Evolutionary conservation across 1,140 invertebrate species (phyloP).

Genomic region (Meloidogyne floridensis): DNA sequence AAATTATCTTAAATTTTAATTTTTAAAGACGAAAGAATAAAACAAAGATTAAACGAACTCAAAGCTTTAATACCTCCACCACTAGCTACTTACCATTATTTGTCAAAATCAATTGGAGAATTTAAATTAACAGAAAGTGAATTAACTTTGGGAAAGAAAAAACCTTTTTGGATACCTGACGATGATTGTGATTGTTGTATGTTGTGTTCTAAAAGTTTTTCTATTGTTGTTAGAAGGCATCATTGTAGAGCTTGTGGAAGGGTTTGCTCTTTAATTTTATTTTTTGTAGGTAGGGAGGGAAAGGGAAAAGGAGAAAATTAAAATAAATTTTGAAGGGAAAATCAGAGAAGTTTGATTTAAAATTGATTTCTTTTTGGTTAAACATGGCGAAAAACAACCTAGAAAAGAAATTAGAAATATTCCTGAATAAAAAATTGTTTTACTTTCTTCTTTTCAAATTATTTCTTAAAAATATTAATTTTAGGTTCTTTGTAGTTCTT

Average conservation of each 20-base stretch:
- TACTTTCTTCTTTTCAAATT: not conserved
- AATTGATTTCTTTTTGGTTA: too few species aligned
- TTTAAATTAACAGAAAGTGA: slow-evolving; percentile 40
- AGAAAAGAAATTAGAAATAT: too few species aligned
- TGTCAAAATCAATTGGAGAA: slow-evolving; percentile 26
- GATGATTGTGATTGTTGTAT: slow-evolving; percentile 43
- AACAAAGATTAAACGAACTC: not conserved
- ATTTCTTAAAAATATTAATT: not conserved
- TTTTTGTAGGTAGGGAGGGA: not conserved
- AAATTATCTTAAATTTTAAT: not conserved
- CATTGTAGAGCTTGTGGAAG: slow-evolving; percentile 43
- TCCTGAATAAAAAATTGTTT: too few species aligned
- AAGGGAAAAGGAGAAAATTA: not conserved
- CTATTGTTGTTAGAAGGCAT: slow-evolving; percentile 47
- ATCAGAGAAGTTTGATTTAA: too few species aligned
- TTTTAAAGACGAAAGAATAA: not conserved
- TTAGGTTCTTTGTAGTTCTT: slow-evolving; percentile 38
- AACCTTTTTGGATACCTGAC: slow-evolving; percentile 39
- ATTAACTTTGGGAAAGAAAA: slow-evolving; percentile 37
- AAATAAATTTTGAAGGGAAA: too few species aligned
- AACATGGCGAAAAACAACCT: too few species aligned
- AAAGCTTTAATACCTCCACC: not conserved
- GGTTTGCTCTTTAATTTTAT: not conserved
- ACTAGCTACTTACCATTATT: slow-evolving; percentile 34
- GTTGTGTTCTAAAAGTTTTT: slow-evolving; percentile 39